Evolutionary conservation across 2,113 vertebrate genomes (phyloP), one percentile per base, ranked within the genome.

Genomic region (Eptesicus fuscus): DNA sequence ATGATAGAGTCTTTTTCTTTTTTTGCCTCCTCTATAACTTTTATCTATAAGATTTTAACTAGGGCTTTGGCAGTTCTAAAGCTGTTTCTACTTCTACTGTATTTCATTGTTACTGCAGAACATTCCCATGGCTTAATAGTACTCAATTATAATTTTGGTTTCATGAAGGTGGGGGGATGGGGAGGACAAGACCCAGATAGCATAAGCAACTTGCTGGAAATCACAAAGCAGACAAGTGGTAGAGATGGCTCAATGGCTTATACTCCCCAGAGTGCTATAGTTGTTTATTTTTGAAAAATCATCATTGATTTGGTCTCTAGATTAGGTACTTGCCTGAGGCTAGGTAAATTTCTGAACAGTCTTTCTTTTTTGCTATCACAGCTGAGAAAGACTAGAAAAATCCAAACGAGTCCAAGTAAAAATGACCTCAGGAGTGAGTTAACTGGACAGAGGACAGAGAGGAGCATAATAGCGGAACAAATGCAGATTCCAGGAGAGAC

Each of bases 311-410:
- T 28, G 69, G 47, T 73, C 73, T 96, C 61, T 79, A 53, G 51
- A 35, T 49, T 83, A 73, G 56, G 61, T 44, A 67, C 32, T 74
- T 61, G 16, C 63, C 35, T 70, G 49, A 95, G 65, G 32, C 4
- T n/a, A 74, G 4, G 70, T 25, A 86, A 93, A 92, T 37, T 83
- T 96, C 53, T 93, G 49, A 86, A 61, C 16, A 95, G 77, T 91
- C 40, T 92, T 84, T 82, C 18, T 79, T 35, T 88, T 78, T 83
- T 69, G 25, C 18, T 32, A 28, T 56, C 63, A 37, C 51, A 95
- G 49, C 76, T 79, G 56, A 90, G 83, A 91, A 77, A 93, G 30
- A 86, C 61, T 73, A 70, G 69, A 61, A 92, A 95, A 92, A 83
- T 92, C 32, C 63, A 95, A 90, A 69, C 1, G 7, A 78, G 32